Evolutionary conservation across 2,113 vertebrate species (phyloP), one percentile per base, ranked within the genome.

Genomic region (Neolamprologus fasciatus): DNA sequence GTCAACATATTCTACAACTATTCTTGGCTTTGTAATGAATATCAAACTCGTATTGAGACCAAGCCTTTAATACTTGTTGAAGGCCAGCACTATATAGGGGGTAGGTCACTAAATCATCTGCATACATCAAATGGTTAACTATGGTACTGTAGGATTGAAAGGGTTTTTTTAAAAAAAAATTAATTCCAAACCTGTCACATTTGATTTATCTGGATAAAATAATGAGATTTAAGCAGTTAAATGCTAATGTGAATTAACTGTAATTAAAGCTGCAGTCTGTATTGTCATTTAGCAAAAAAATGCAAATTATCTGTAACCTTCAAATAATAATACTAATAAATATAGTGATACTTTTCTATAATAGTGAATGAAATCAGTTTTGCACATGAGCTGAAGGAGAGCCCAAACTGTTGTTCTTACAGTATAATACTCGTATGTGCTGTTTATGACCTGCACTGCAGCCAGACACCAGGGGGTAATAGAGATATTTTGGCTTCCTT

Each of bases 151-250:
- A 21, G 9, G 51, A n/a, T 53, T 53, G 19, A 11, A 21, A 53
- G 42, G 42, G 9, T 4, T 10, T 53, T n/a, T 51, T 51, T 51
- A 26, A 26, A 26, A 26, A 26, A 21, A 21, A 21, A 51, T 53
- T 6, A 2, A 53, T 53, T 53, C n/a, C 19, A 53, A 53, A 53
- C 51, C 51, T 53, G 19, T 53, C 51, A 0, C 51, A 0, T 21
- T 53, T 53, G 51, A 53, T 53, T 53, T 21, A 53, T 6, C 19
- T 53, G 1, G 51, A 53, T 53, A n/a, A 53, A 53, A 53, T 53
- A 6, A 53, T 53, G 19, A 53, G 19, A 53, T 53, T 53, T 53
- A 53, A 53, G 51, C 0, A 53, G 51, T 53, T 53, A 53, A 53
- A 53, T 53, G 51, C n/a, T 53, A 53, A 21, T 53, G 51, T 53